Conservation (phyloP, 23 tunicate species). For the Ascidia mentula region DNA sequence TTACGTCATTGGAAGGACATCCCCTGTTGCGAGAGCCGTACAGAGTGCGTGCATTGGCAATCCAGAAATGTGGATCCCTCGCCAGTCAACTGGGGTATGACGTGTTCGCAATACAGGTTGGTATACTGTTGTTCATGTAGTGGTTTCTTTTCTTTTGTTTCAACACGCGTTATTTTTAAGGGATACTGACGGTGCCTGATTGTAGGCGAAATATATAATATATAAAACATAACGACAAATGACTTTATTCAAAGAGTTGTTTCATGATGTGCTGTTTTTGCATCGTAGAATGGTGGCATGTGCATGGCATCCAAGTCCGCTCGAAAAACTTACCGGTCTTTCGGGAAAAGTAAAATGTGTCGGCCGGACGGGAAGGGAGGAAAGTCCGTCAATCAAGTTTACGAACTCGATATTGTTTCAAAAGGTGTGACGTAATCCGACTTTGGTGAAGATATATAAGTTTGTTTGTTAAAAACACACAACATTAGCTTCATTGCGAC, state of each 20-base stretch:
- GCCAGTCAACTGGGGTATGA: background rate
- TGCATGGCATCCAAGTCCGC: conserved; percentile 5
- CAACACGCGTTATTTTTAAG: no score
- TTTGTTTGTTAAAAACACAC: no score
- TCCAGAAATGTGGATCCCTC: background rate
- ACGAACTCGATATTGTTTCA: background rate
- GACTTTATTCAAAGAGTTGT: no score
- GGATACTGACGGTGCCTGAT: no score
- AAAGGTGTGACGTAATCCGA: background rate
- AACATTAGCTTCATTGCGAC: no score
- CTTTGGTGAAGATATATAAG: no score
- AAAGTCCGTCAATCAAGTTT: background rate
- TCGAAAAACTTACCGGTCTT: background rate
- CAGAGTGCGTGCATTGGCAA: background rate
- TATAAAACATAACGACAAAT: no score
- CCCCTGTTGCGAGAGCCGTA: background rate
- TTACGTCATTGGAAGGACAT: conserved; percentile 7
- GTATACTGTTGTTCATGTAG: background rate
- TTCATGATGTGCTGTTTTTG: background rate
- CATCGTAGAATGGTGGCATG: background rate
- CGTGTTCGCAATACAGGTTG: background rate
- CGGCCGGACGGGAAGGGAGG: background rate
- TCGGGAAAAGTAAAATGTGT: background rate
- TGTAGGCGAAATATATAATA: no score
- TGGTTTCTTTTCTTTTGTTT: no score